Percentiles rank a stretch among this genome's conserved stretches.
Conservation (phyloP, 2,888 invertebrate genomes). For the Griposia aprilina region DNA sequence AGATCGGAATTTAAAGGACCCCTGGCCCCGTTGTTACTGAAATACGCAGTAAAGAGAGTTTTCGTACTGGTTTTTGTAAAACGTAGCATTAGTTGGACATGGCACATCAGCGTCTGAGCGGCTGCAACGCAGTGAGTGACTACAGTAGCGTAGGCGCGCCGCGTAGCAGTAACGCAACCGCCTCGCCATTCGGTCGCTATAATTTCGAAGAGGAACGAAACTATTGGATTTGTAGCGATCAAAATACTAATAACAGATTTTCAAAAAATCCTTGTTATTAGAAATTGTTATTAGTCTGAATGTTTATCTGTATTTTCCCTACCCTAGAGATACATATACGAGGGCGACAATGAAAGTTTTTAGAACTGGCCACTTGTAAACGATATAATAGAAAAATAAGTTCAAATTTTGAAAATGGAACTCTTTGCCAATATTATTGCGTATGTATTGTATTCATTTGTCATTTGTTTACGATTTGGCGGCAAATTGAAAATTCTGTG, state of each 20-base stretch:
- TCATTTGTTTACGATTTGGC: too few relatives aligned
- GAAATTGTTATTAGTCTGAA: background rate
- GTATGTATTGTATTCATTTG: too few relatives aligned
- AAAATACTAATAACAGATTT: background rate
- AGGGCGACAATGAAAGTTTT: too few relatives aligned
- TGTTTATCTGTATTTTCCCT: background rate
- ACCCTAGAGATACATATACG: too few relatives aligned
- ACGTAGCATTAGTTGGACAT: background rate
- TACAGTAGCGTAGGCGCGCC: background rate
- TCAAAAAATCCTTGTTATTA: background rate
- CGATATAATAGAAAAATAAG: too few relatives aligned
- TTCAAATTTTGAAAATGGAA: too few relatives aligned
- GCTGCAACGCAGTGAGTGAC: slow-evolving; percentile 7
- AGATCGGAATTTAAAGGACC: background rate
- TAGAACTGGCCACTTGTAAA: too few relatives aligned
- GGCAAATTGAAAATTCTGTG: too few relatives aligned
- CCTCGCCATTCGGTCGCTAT: background rate
- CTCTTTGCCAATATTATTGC: too few relatives aligned
- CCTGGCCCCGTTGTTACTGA: background rate
- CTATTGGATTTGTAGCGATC: background rate
- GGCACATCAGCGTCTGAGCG: background rate
- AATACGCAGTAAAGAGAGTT: background rate
- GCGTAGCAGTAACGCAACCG: slow-evolving; percentile 20
- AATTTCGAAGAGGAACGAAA: slow-evolving; percentile 7
- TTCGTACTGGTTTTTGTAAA: background rate